A percentile compares a stretch with the other conserved stretches of the same genome.
Evolutionary conservation across 1,140 invertebrate species (phyloP).

Genomic region (Zaprionus capensis): DNA sequence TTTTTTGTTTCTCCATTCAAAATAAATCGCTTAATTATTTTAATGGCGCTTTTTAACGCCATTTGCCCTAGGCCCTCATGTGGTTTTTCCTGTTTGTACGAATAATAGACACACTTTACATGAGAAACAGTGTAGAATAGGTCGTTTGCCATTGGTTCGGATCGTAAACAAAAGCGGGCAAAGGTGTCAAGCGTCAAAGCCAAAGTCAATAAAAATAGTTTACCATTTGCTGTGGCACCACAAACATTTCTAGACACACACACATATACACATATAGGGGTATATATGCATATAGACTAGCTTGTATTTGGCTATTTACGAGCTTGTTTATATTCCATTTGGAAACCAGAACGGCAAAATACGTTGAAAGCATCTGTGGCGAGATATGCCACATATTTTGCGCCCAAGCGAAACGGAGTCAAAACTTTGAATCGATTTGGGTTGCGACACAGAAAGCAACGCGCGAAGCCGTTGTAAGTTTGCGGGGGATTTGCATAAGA

Average conservation of each 20-base stretch:
- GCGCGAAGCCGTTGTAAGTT: slow-evolving; percentile 36
- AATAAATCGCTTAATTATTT: slow-evolving; percentile 5
- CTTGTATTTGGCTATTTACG: slow-evolving; percentile 62
- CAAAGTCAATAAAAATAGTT: slow-evolving; percentile 78
- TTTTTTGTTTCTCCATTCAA: neutral
- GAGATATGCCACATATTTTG: slow-evolving; percentile 58
- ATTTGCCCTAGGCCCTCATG: slow-evolving; percentile 16
- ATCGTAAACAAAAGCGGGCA: slow-evolving; percentile 68
- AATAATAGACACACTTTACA: slow-evolving; percentile 37
- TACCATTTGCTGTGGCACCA: slow-evolving; percentile 35
- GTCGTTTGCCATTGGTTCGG: slow-evolving; percentile 35
- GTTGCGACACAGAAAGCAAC: slow-evolving; percentile 61
- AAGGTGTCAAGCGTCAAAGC: slow-evolving; percentile 78
- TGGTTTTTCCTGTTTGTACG: slow-evolving; percentile 32
- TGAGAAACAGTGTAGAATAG: slow-evolving; percentile 15
- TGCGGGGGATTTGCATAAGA: slow-evolving; percentile 46
- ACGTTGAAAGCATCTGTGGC: slow-evolving; percentile 57
- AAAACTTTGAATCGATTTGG: slow-evolving; percentile 26
- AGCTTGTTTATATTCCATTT: slow-evolving; percentile 75
- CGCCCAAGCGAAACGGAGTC: slow-evolving; percentile 24
- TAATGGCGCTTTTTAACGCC: slow-evolving; percentile 9
- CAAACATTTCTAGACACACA: slow-evolving; percentile 12
- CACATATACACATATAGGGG: slow-evolving; percentile 13
- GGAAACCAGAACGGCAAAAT: slow-evolving; percentile 70
- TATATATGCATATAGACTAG: slow-evolving; percentile 18